phyloP scores from a whole-genome alignment of 2,113 vertebrate genomes.

The Syngnathus floridae region DNA sequence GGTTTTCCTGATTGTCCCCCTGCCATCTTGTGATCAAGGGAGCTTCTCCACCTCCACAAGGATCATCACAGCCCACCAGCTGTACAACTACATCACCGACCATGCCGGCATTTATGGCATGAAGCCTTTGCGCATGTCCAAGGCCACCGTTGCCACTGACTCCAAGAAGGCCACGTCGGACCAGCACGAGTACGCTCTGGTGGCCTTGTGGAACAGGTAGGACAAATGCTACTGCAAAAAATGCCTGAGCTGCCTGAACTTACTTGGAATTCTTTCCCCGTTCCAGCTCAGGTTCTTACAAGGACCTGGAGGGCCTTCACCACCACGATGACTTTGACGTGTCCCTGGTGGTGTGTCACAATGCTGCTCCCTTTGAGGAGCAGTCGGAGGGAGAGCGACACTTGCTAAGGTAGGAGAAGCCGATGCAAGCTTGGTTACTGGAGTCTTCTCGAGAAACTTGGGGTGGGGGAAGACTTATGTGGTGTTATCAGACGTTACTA shows the following conservation, averaged over 20 bases:
- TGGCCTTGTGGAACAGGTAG: constrained; percentile 94
- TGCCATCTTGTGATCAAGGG: constrained; percentile 62
- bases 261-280: neutral
- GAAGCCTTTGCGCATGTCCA: constrained; percentile 94
- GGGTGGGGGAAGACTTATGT: no score
- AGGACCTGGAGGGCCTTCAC: constrained; percentile 87
- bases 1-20: neutral
- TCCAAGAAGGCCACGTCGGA: constrained; percentile 78
- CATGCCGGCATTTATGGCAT: constrained; percentile 90
- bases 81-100: constrained; percentile 97
- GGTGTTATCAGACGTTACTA: neutral
- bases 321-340: constrained; percentile 97
- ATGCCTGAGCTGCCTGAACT: neutral
- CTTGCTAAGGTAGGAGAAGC: constrained; percentile 76
- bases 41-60: constrained; percentile 84
- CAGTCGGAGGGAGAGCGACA: constrained; percentile 92
- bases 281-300: constrained; percentile 87
- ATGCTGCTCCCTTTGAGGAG: constrained; percentile 88
- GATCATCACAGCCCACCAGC: constrained; percentile 92
- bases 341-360: constrained; percentile 91
- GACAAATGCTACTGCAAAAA: neutral
- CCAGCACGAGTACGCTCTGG: constrained; percentile 88
- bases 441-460: neutral
- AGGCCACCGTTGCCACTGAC: constrained; percentile 60
- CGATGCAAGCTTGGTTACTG: no score